Percentiles rank a stretch among this genome's conserved stretches.
Evolutionary conservation across 2,888 invertebrate species (phyloP).

Genomic region (Tipula vernalis): DNA sequence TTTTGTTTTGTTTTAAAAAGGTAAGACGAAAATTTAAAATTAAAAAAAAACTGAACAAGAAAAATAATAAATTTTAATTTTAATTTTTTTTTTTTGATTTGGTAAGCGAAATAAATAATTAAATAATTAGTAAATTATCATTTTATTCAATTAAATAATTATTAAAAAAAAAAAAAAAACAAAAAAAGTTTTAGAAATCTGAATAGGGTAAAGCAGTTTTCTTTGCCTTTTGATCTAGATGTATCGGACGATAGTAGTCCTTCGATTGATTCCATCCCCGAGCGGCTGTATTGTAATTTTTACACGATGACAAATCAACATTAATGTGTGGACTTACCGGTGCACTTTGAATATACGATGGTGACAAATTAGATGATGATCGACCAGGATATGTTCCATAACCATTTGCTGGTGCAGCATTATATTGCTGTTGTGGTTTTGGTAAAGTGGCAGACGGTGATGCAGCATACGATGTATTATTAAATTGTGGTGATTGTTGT

Average conservation of each 20-base stretch:
- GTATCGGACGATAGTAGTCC: constrained; percentile 58
- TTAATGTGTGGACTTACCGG: background rate
- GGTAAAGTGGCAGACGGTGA: constrained; percentile 11
- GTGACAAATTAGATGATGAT: background rate
- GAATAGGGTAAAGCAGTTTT: constrained; percentile 34
- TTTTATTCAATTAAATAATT: background rate
- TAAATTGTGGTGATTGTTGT: background rate
- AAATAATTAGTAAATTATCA: background rate
- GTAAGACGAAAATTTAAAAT: background rate
- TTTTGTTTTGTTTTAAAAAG: background rate
- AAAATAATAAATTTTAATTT: background rate
- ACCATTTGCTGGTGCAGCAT: constrained; percentile 1
- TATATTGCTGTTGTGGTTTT: constrained; percentile 12
- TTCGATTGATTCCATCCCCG: constrained; percentile 65
- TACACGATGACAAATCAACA: constrained; percentile 21
- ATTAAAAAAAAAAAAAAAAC: background rate
- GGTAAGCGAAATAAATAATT: background rate
- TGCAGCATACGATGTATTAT: background rate
- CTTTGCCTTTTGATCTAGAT: constrained; percentile 46
- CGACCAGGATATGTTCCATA: background rate
- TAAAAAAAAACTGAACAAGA: background rate
- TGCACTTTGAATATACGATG: background rate
- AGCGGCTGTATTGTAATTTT: constrained; percentile 71
- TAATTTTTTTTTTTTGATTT: background rate
- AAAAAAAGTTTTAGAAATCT: constrained; percentile 37